These are phyloP conservation scores for Grammomys dolichurus DNA, from an alignment of 2,113 vertebrate genomes.

Conservation along the genomic window DNA sequence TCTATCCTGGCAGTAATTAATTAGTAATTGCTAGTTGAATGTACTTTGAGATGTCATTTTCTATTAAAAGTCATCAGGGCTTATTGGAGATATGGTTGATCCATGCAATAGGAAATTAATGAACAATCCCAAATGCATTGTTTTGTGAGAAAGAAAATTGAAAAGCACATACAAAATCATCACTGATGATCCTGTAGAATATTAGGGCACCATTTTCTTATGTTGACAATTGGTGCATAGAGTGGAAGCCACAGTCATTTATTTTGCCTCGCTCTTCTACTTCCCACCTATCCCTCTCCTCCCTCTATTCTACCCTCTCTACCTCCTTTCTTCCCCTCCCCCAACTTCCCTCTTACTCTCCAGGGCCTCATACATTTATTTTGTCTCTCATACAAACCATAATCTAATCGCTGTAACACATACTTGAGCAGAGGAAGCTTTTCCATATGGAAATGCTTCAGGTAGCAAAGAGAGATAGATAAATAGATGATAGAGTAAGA, in stretches of 20 bases:
- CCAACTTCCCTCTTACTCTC: background rate
- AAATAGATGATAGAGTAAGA: background rate
- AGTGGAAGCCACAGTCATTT: background rate
- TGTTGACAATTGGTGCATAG: background rate
- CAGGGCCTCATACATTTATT: background rate
- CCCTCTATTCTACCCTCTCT: too few relatives aligned
- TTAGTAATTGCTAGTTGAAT: background rate
- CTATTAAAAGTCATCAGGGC: background rate
- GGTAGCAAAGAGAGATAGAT: background rate
- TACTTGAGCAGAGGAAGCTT: background rate
- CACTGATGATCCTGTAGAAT: background rate
- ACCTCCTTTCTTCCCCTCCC: background rate
- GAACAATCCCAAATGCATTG: background rate
- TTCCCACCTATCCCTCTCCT: background rate
- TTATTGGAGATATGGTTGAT: slow-evolving; percentile 1
- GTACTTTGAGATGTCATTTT: background rate
- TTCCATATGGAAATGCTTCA: background rate
- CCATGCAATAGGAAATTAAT: background rate
- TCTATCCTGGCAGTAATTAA: background rate
- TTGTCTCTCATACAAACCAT: background rate
- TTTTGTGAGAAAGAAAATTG: background rate
- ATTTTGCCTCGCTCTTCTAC: background rate
- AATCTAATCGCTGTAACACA: slow-evolving; percentile 19
- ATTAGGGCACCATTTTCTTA: background rate
- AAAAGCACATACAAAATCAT: background rate